phyloP scores from a whole-genome alignment of 1,140 invertebrate genomes.

The Pectinophora gossypiella region DNA sequence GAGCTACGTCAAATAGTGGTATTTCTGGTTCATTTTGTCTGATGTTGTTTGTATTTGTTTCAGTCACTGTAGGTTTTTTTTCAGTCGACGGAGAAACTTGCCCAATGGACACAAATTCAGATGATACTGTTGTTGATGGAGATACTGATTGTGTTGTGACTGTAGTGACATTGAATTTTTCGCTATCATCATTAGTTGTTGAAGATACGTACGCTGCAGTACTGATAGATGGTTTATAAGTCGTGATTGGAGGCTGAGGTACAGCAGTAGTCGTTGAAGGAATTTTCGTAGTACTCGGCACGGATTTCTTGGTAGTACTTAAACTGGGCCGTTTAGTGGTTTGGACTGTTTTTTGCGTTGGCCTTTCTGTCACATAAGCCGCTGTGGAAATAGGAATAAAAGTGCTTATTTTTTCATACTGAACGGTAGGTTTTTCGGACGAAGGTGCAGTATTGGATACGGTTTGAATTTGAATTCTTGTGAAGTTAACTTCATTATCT shows the following conservation, averaged over 20 bases:
- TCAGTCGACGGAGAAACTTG: constrained; percentile 10
- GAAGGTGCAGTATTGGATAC: constrained; percentile 9
- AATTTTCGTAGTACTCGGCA: constrained; percentile 17
- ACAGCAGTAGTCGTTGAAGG: constrained; percentile 16
- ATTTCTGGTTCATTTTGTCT: constrained; percentile 26
- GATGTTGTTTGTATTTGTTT: constrained; percentile 16
- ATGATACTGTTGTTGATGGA: constrained; percentile 44
- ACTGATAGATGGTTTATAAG: constrained; percentile 26
- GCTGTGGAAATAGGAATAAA: constrained; percentile 42
- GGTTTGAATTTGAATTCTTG: constrained; percentile 30
- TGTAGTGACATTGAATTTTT: constrained; percentile 53
- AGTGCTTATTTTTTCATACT: constrained; percentile 34
- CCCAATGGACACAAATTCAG: constrained; percentile 28
- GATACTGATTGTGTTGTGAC: constrained; percentile 63
- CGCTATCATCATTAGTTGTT: constrained; percentile 26
- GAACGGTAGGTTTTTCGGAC: constrained; percentile 16
- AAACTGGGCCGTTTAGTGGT: constrained; percentile 15
- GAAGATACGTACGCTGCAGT: constrained; percentile 21
- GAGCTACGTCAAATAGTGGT: constrained; percentile 61
- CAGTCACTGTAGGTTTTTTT: constrained; percentile 12
- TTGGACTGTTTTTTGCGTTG: constrained; percentile 26
- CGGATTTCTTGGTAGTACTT: constrained; percentile 13
- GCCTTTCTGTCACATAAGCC: constrained; percentile 30
- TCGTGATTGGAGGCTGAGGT: constrained; percentile 17
- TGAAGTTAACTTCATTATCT: constrained; percentile 17